Evolutionary conservation across 2,888 invertebrate genomes (phyloP).

Genomic region (Lasioglossum oenotherae): DNA sequence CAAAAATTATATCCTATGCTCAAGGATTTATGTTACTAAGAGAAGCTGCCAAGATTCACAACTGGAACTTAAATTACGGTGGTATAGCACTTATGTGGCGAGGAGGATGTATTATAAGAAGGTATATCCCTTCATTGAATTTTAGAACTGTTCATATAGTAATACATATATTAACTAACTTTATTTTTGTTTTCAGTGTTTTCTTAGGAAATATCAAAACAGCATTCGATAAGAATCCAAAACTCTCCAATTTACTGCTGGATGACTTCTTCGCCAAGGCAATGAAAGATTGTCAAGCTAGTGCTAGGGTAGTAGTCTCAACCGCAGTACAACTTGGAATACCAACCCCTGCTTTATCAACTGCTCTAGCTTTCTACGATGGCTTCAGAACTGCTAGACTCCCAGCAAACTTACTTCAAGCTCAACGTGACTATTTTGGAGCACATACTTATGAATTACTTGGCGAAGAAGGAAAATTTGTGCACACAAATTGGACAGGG

Average conservation of each 20-base stretch:
- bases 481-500: conserved; percentile 99
- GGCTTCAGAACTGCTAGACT: conserved; percentile 94
- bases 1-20: conserved; percentile 99
- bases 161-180: not conserved
- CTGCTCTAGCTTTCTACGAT: conserved; percentile 98
- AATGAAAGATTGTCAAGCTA: conserved; percentile 91
- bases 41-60: conserved; percentile 95
- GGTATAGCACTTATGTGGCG: conserved; percentile 99
- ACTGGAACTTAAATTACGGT: conserved; percentile 98
- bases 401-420: conserved; percentile 98
- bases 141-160: not conserved
- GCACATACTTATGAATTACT: conserved; percentile 99
- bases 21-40: conserved; percentile 98
- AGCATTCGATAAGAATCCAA: conserved; percentile 95
- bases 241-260: conserved; percentile 93
- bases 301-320: conserved; percentile 94
- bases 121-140: conserved; percentile 85
- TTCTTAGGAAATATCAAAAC: conserved; percentile 96
- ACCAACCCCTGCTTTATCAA: conserved; percentile 96
- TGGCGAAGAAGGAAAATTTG: conserved; percentile 93
- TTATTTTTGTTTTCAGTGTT: conserved; percentile 85
- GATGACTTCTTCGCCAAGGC: conserved; percentile 97
- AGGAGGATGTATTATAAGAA: conserved; percentile 99
- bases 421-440: conserved; percentile 99
- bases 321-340: conserved; percentile 91